Base-by-base conservation (phyloP, 2,888 invertebrate species). In the Andrena dorsata region DNA sequence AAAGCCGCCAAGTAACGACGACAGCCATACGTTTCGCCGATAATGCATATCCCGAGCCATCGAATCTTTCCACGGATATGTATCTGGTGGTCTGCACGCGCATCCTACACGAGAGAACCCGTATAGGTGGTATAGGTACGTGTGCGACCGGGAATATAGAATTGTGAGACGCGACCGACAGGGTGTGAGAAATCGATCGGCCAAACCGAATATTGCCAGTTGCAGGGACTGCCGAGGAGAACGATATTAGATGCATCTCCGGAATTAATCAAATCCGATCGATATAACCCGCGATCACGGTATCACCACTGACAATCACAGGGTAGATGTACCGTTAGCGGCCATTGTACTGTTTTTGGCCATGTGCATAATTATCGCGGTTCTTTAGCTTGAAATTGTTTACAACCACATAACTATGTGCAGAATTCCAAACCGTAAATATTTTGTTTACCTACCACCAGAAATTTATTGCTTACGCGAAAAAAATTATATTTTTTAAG, bases 1-100 rank as follows among this genome's bases (percentile, higher is more conserved):
- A 56, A 77, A 81, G 74, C 76, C 74, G 70, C 76, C 77, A 81
- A 81, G 81, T 81, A 81, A 78, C 81, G 82, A 60, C 78, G 81
- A 78, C 83, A 72, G 77, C 72, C 68, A 32, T 70, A 71, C 79
- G 63, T 58, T 75, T 58, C 51, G 1, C 49, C 82, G 64, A 82
- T 82, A 82, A 82, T 76, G 76, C 72, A 76, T 80, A 82, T 82
- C 71, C 71, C 79, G 56, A 79, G 70, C 41, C 60, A 51, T 63
- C 79, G 66, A 53, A 61, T 32, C 47, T 60, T 76, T 65, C 68
- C 51, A 41, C 75, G 49, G 53, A 70, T 28, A 47, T 63, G 69
- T 16, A 16, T 16, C 58, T 35, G 41, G 69, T 16, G 13, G 6
- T 23, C 8, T 26, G 20, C 47, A 8, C 60, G 47, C 30, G 56